Evolutionary conservation across 2,113 vertebrate genomes (phyloP).

Genomic region (Passer montanus): DNA sequence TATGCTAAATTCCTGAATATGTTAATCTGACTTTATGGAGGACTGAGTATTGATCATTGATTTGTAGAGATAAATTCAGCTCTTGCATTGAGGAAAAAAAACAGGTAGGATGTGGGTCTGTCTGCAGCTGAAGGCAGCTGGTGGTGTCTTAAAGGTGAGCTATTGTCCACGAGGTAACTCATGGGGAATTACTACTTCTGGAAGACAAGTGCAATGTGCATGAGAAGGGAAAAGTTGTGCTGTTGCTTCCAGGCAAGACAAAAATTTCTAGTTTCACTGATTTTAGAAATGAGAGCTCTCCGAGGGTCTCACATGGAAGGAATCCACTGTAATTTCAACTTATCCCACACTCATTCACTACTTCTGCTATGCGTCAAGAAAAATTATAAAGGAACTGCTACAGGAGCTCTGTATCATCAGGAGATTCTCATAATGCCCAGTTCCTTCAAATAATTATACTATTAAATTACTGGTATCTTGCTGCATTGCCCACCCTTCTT

Average conservation of each 20-base stretch:
- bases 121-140: background rate
- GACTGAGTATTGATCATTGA: background rate
- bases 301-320: background rate
- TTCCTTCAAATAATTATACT: background rate
- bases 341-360: background rate
- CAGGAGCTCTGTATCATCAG: background rate
- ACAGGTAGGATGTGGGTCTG: no score
- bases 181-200: background rate
- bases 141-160: background rate
- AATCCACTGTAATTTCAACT: background rate
- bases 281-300: background rate
- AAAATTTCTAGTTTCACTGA: background rate
- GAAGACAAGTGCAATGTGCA: background rate
- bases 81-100: background rate
- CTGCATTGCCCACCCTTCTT: fast-evolving
- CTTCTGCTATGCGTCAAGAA: background rate
- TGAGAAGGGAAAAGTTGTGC: background rate
- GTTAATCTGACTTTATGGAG: background rate
- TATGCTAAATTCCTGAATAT: background rate
- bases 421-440: background rate
- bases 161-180: background rate
- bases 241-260: background rate
- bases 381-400: background rate
- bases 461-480: background rate
- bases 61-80: background rate